Evolutionary conservation across 2,113 vertebrate species (phyloP).

Genomic region (Onychostoma macrolepis): DNA sequence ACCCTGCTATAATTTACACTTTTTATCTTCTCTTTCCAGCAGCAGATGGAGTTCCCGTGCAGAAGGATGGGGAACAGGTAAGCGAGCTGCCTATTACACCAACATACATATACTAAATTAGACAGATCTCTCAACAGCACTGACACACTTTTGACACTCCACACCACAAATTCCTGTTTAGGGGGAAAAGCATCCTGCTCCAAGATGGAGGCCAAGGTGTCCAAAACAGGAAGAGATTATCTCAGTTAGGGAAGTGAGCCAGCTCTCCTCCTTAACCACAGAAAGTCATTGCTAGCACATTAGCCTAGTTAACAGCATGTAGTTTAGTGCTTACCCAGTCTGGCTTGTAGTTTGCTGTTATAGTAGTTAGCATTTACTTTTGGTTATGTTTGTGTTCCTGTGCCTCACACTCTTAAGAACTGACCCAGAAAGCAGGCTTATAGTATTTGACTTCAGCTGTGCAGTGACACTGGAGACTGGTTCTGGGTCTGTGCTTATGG

Average conservation of each 20-base stretch:
- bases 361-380: not conserved
- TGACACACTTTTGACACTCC: not conserved
- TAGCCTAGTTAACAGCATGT: not conserved
- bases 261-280: conserved; percentile 38
- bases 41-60: conserved; percentile 79
- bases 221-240: conserved; percentile 31
- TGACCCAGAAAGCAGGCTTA: not conserved
- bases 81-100: conserved; percentile 46
- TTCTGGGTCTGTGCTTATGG: conserved; percentile 30
- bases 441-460: conserved; percentile 1
- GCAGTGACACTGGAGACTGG: not conserved
- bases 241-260: not conserved
- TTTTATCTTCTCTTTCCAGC: conserved; percentile 61
- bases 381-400: conserved; percentile 14
- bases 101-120: not conserved
- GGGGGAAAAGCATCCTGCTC: conserved; percentile 43
- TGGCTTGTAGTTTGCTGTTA: conserved; percentile 19
- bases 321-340: not conserved
- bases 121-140: not conserved
- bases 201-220: conserved; percentile 57
- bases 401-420: not conserved
- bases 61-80: conserved; percentile 83
- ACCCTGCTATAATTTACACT: conserved; percentile 20
- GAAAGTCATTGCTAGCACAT: conserved; percentile 10
- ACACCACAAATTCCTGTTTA: not conserved